phyloP scores from a whole-genome alignment of 2,797 vertebrate species.

The Xenopus petersii region DNA sequence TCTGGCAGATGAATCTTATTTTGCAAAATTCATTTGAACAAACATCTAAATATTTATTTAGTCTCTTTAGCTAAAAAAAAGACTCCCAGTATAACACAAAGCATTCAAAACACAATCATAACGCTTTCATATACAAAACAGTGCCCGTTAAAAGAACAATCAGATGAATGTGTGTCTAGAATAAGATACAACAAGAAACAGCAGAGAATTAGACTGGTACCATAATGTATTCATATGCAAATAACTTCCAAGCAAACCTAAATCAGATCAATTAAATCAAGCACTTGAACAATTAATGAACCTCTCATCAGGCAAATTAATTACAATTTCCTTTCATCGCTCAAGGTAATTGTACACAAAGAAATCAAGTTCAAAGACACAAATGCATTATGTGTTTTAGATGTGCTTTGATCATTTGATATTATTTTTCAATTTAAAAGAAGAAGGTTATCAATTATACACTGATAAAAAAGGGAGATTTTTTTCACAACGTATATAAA shows the following conservation, averaged over 20 bases:
- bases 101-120: not conserved
- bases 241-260: slow-evolving; percentile 43
- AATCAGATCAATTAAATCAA: slow-evolving; percentile 27
- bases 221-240: slow-evolving; percentile 49
- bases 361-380: slow-evolving; percentile 48
- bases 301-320: slow-evolving; percentile 47
- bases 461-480: slow-evolving; percentile 16
- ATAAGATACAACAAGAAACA: slow-evolving; percentile 14
- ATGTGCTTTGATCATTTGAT: slow-evolving; percentile 49
- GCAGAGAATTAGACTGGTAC: slow-evolving; percentile 21
- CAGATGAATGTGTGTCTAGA: slow-evolving; percentile 15
- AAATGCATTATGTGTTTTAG: slow-evolving; percentile 42
- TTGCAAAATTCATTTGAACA: too few species aligned
- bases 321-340: slow-evolving; percentile 42
- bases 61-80: not conserved
- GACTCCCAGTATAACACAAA: not conserved
- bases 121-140: not conserved
- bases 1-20: too few species aligned
- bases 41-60: not conserved
- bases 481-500: not conserved
- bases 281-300: slow-evolving; percentile 35
- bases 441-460: slow-evolving; percentile 15
- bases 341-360: slow-evolving; percentile 51
- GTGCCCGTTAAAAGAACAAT: slow-evolving; percentile 5
- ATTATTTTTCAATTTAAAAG: slow-evolving; percentile 40